Conservation (phyloP, 2,797 vertebrate species). For the Myiotriccus ornatus region DNA sequence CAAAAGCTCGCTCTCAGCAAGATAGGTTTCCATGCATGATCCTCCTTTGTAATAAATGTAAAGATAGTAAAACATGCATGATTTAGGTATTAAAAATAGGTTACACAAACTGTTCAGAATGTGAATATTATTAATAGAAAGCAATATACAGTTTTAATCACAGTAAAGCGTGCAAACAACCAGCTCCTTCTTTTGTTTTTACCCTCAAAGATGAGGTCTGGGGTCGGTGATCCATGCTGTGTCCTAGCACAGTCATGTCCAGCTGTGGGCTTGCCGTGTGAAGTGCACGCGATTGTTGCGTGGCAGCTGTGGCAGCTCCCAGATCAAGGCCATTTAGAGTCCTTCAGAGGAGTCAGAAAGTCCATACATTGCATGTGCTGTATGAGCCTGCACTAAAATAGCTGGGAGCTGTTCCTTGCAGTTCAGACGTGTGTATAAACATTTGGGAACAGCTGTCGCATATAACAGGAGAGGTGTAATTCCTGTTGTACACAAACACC, state of each 20-base stretch:
- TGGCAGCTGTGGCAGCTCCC: not conserved
- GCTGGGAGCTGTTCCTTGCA: not conserved
- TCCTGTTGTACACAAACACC: not conserved
- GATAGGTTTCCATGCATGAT: not conserved
- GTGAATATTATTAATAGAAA: not conserved
- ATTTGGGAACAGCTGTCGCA: not conserved
- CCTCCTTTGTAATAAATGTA: not conserved
- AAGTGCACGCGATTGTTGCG: accelerated
- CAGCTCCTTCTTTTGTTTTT: not conserved
- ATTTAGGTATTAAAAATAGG: not conserved
- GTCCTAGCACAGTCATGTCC: not conserved
- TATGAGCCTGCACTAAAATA: not conserved
- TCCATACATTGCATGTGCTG: not conserved
- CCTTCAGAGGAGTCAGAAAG: not conserved
- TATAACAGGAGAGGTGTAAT: not conserved
- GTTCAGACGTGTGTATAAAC: not conserved
- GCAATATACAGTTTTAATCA: not conserved
- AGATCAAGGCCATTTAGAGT: not conserved
- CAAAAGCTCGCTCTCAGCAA: not conserved
- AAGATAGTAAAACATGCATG: not conserved
- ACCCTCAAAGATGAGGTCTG: not conserved
- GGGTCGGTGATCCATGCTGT: accelerated
- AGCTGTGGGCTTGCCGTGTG: not conserved
- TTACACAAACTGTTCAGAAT: not conserved
- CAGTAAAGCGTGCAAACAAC: not conserved